Percentiles rank a stretch among this genome's conserved stretches.
These are phyloP conservation scores for Myiotriccus ornatus DNA, from an alignment of 2,797 vertebrate genomes.

Conservation along the genomic window DNA sequence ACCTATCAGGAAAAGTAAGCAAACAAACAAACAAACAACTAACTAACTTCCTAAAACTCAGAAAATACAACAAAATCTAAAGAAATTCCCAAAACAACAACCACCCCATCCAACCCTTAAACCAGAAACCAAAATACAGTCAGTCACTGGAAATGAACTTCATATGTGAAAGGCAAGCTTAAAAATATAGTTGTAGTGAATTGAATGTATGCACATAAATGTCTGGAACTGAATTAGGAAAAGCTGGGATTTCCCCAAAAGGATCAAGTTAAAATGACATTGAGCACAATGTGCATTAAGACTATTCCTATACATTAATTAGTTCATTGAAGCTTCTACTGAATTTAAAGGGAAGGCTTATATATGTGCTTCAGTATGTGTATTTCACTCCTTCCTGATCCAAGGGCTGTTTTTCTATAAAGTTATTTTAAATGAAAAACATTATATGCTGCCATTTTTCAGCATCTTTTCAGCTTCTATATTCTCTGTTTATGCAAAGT, in stretches of 20 bases:
- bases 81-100: background rate
- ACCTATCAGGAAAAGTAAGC: background rate
- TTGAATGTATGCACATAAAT: background rate
- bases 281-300: background rate
- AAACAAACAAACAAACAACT: background rate
- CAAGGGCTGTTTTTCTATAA: background rate
- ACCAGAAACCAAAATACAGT: background rate
- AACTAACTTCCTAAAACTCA: background rate
- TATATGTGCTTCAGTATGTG: background rate
- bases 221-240: background rate
- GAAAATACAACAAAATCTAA: background rate
- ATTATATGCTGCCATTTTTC: background rate
- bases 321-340: background rate
- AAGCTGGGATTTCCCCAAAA: background rate
- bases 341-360: background rate
- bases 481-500: background rate
- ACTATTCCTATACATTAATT: background rate
- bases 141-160: background rate
- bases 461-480: background rate
- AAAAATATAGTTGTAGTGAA: background rate
- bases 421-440: background rate
- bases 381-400: background rate
- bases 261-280: background rate
- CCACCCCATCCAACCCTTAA: rapidly evolving
- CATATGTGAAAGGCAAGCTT: background rate